Evolutionary conservation across 2,113 vertebrate species (phyloP).

Genomic region (Ammospiza caudacuta): DNA sequence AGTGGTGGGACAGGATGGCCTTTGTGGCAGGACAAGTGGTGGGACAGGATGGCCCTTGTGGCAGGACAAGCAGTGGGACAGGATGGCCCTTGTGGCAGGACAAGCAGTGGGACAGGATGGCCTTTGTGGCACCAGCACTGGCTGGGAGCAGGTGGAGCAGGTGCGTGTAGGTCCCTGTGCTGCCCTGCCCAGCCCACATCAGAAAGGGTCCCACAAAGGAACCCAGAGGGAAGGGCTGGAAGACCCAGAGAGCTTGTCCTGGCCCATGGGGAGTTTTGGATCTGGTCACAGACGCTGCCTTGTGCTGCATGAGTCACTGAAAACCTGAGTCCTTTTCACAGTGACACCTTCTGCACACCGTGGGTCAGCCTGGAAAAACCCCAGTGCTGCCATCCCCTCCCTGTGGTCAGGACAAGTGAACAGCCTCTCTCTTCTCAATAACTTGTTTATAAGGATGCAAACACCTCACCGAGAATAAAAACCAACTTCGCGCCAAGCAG

Average conservation of each 20-base stretch:
- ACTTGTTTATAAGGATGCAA: neutral
- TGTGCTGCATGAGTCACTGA: neutral
- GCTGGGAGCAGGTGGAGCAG: neutral
- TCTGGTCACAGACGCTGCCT: neutral
- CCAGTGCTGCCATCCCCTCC: neutral
- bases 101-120: neutral
- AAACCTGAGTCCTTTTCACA: neutral
- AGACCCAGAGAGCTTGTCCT: fast-evolving
- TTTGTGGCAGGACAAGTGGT: neutral
- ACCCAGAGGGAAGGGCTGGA: neutral
- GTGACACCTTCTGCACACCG: neutral
- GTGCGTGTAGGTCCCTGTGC: fast-evolving
- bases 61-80: neutral
- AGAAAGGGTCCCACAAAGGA: neutral
- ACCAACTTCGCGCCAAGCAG: neutral
- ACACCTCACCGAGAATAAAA: neutral
- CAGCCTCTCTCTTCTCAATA: neutral
- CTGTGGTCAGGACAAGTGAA: neutral
- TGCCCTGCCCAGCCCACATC: neutral
- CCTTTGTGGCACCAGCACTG: neutral
- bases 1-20: neutral
- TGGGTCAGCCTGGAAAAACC: neutral
- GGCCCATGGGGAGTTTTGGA: neutral
- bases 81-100: neutral
- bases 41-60: neutral